phyloP scores from a whole-genome alignment of 2,797 vertebrate genomes.

The Parotocinclus haroldoi region DNA sequence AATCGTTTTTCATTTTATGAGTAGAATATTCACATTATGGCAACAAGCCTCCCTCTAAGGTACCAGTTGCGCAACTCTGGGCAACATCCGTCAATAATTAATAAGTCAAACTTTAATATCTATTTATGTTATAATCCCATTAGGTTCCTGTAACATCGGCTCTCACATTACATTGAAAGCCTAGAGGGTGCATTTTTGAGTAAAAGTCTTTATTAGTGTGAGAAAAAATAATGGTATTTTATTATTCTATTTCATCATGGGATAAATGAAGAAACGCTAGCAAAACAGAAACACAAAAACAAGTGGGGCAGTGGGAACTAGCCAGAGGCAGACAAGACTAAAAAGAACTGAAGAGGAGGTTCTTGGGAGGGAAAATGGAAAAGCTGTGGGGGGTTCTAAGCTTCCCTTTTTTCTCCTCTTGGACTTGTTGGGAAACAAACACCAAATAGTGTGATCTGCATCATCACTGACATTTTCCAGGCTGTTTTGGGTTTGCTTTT shows the following conservation, averaged over 20 bases:
- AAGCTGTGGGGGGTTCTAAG: slow-evolving; percentile 43
- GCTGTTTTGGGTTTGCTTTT: too few species aligned
- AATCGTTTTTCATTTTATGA: too few species aligned
- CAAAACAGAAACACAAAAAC: slow-evolving; percentile 63
- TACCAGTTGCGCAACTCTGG: slow-evolving; percentile 23
- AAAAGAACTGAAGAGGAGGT: slow-evolving; percentile 75
- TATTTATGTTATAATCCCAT: slow-evolving; percentile 33
- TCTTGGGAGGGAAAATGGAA: slow-evolving; percentile 55
- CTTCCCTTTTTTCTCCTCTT: too few species aligned
- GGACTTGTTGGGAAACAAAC: too few species aligned
- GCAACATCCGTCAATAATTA: slow-evolving; percentile 39
- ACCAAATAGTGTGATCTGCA: too few species aligned
- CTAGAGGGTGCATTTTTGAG: slow-evolving; percentile 31
- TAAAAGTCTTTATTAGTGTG: slow-evolving; percentile 57
- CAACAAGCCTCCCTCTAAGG: background rate
- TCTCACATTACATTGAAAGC: slow-evolving; percentile 5
- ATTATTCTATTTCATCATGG: slow-evolving; percentile 63
- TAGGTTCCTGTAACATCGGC: slow-evolving; percentile 9
- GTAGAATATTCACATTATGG: background rate
- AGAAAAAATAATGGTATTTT: slow-evolving; percentile 60
- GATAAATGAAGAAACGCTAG: slow-evolving; percentile 60
- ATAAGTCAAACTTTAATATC: slow-evolving; percentile 31
- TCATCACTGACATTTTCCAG: too few species aligned
- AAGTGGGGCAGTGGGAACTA: slow-evolving; percentile 70
- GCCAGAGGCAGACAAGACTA: slow-evolving; percentile 68